A percentile compares a stretch with the other conserved stretches of the same genome.
Conservation (phyloP, 1,140 invertebrate species). For the Drosophila equinoxialis region DNA sequence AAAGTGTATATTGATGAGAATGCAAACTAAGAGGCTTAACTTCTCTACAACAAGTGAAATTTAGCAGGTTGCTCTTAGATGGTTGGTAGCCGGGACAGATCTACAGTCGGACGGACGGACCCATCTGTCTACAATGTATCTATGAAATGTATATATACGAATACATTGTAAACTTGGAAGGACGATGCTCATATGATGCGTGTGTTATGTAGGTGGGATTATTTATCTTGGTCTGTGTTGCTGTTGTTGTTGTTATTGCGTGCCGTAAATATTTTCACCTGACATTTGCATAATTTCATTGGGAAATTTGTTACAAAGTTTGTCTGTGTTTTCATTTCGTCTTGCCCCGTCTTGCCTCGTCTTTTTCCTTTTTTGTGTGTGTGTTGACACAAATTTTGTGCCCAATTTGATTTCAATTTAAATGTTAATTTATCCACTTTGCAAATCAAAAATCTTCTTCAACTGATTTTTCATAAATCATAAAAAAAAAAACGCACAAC, state of each 20-base stretch:
- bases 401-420: constrained; percentile 37
- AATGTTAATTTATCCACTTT: constrained; percentile 33
- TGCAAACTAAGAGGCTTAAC: constrained; percentile 3
- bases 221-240: constrained; percentile 5
- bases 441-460: constrained; percentile 11
- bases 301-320: constrained; percentile 3
- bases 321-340: neutral
- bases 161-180: too few relatives aligned
- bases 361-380: neutral
- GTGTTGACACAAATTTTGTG: constrained; percentile 16
- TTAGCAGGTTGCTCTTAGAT: neutral
- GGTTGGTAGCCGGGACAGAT: neutral
- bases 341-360: neutral
- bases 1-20: constrained; percentile 2
- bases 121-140: constrained; percentile 4
- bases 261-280: constrained; percentile 18
- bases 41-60: neutral
- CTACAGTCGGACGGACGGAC: too few relatives aligned
- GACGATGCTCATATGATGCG: neutral
- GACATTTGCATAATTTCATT: constrained; percentile 32
- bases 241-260: neutral
- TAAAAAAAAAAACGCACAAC: neutral
- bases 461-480: neutral
- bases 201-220: constrained; percentile 1
- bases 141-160: neutral